Evolutionary conservation across 2,113 vertebrate genomes (phyloP).

Genomic region (Chelonoidis abingdonii): DNA sequence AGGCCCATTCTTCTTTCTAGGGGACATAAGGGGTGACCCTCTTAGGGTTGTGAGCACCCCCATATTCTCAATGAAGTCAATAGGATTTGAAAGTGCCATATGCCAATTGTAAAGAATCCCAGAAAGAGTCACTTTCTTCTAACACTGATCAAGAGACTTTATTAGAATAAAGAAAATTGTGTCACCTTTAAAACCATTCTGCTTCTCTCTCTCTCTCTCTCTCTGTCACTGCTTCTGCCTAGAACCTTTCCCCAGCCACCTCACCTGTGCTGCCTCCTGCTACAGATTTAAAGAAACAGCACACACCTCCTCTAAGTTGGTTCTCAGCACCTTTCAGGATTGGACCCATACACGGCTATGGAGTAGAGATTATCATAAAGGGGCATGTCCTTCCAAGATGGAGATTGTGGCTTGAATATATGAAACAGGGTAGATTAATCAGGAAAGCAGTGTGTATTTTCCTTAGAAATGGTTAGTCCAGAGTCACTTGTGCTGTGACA

Average conservation of each 20-base stretch:
- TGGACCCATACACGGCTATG: not conserved
- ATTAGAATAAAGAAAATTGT: not conserved
- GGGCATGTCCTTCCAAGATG: not conserved
- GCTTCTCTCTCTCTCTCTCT: no score
- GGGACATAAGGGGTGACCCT: not conserved
- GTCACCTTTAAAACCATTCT: not conserved
- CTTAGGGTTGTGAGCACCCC: not conserved
- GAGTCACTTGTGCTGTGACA: not conserved
- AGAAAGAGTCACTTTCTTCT: not conserved
- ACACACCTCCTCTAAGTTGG: not conserved
- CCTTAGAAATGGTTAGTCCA: not conserved
- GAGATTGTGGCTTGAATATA: rapidly evolving
- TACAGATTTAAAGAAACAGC: not conserved
- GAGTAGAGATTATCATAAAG: not conserved
- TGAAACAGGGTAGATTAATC: conserved; percentile 3
- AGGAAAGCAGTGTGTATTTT: not conserved
- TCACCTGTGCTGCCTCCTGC: not conserved
- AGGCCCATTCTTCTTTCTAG: not conserved
- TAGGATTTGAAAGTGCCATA: not conserved
- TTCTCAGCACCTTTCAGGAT: not conserved
- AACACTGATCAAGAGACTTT: not conserved
- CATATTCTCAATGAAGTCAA: not conserved
- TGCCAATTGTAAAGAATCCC: not conserved
- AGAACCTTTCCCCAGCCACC: not conserved
- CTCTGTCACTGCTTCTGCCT: not conserved